Evolutionary conservation across 2,888 invertebrate species (phyloP), one percentile per base, ranked within the genome.

Genomic region (Stegana nigrithorax): DNA sequence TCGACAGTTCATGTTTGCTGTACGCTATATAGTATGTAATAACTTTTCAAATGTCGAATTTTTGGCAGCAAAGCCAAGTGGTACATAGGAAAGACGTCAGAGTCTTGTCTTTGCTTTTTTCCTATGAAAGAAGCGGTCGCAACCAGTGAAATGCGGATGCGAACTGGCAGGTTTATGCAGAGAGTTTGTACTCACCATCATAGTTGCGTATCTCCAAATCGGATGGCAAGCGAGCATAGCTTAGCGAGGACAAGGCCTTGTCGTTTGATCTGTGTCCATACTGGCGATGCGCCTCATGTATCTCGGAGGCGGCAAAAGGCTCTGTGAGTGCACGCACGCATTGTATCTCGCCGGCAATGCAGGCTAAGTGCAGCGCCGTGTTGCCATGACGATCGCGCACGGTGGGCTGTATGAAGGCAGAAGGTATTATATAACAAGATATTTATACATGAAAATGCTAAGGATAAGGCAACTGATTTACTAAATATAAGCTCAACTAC

Each of bases 321-420:
- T 90, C 89, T 1, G 93, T 90, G 45, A 97, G 87, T 0, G 93
- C 92, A 73, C 89, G 89, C 7, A 94, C 89, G 78, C 92, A 92
- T 42, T 89, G 88, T 29, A 90, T 77, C 80, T 93, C 90, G 6
- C 93, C 93, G 17, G 88, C 87, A 64, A 88, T 87, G 62, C 93
- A 92, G 0, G 96, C 96, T 64, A 95, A 87, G 84, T 97, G 97
- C 6, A 97, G 86, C 0, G 96, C 91, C 0, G 95, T 96, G 83
- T 96, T 94, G 3, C 97, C 97, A 64, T 89, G 87, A 59, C 89
- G 86, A 81, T 96, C 94, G 55, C 93, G 87, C 51, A 89, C 87
- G 39, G 87, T 88, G 2, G 91, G 87, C 71, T 89, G 83, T 8
- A 26, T 47, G 25, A 10, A 57, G 29, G 57, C 29, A 29, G 19